Conservation (phyloP, 2,113 vertebrate genomes). For the Nothobranchius kuhntae region DNA sequence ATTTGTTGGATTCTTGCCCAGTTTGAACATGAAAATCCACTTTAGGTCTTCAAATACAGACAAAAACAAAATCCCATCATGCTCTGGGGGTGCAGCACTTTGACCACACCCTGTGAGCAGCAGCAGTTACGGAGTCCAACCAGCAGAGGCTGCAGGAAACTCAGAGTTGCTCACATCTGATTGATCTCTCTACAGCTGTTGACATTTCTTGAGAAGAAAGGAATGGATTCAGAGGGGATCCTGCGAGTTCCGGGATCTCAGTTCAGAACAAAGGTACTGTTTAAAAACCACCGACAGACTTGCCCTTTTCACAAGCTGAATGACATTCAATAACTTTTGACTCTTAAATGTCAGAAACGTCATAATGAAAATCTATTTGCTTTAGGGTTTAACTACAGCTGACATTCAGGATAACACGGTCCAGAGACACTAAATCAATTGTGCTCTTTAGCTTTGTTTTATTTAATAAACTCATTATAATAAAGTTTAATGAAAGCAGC, state of each 20-base stretch:
- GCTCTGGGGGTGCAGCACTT: conserved; percentile 17
- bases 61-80: background rate
- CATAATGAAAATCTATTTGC: conserved; percentile 9
- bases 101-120: conserved; percentile 60
- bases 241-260: conserved; percentile 90
- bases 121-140: conserved; percentile 60
- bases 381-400: conserved; percentile 37
- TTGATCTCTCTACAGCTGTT: conserved; percentile 79
- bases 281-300: background rate
- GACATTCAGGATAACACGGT: conserved; percentile 44
- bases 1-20: conserved; percentile 4
- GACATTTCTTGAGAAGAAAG: conserved; percentile 88
- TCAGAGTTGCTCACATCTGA: conserved; percentile 25
- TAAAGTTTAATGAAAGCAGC: conserved; percentile 8
- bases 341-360: conserved; percentile 35
- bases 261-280: conserved; percentile 87
- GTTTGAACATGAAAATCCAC: background rate
- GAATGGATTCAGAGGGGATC: conserved; percentile 88
- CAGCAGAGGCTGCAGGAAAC: conserved; percentile 70
- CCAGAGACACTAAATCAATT: conserved; percentile 21
- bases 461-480: conserved; percentile 10
- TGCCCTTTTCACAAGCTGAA: background rate
- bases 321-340: background rate
- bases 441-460: background rate
- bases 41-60: background rate